A percentile compares a stretch with the other conserved stretches of the same genome.
phyloP scores from a whole-genome alignment of 2,888 invertebrate genomes.

The Gibbula magus region DNA sequence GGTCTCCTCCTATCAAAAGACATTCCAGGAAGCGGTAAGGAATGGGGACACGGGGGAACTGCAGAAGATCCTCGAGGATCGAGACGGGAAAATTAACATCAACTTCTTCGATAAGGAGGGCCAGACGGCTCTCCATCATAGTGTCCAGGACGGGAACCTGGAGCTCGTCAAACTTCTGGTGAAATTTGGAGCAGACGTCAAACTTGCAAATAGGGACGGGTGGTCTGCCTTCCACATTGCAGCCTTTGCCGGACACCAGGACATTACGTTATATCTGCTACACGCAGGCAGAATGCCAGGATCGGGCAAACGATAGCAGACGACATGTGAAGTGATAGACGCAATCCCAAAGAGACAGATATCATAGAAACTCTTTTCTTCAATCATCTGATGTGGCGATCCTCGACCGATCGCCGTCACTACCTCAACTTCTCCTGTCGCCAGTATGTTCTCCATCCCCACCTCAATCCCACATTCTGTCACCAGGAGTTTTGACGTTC shows the following conservation, averaged over 20 bases:
- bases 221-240: conserved; percentile 75
- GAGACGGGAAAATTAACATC: conserved; percentile 72
- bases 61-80: conserved; percentile 69
- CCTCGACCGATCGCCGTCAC: no score
- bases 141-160: conserved; percentile 74
- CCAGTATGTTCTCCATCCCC: no score
- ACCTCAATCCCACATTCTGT: no score
- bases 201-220: conserved; percentile 75
- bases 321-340: neutral
- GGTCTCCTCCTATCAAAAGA: conserved; percentile 61
- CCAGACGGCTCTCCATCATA: conserved; percentile 74
- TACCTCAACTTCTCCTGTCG: no score
- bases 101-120: conserved; percentile 75
- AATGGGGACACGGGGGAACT: conserved; percentile 71
- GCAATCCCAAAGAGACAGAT: no score
- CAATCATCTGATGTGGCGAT: no score
- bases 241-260: conserved; percentile 74
- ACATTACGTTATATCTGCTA: conserved; percentile 70
- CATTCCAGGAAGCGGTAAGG: conserved; percentile 71
- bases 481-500: no score
- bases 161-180: conserved; percentile 75
- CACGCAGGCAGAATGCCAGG: conserved; percentile 46
- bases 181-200: conserved; percentile 75
- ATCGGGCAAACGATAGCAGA: conserved; percentile 24
- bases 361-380: no score